Conservation (phyloP, 2,888 invertebrate species). For the Nymphalis urticae region DNA sequence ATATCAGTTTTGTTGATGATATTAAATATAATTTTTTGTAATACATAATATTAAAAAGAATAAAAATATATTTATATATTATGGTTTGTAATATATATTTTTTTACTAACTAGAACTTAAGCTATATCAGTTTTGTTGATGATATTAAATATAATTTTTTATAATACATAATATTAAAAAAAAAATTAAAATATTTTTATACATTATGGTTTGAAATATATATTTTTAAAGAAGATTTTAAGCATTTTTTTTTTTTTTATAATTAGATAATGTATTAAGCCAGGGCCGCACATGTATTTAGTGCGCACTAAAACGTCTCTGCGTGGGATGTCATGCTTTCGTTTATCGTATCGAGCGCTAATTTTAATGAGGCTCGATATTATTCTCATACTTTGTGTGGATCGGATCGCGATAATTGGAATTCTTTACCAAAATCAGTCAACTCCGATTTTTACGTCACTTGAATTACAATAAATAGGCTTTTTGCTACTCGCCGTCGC, state of each 20-base stretch:
- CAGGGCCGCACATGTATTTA: conserved; percentile 33
- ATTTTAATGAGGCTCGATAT: conserved; percentile 55
- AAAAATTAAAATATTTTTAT: no score
- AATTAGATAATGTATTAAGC: not conserved
- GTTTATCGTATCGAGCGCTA: conserved; percentile 50
- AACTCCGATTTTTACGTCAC: conserved; percentile 14
- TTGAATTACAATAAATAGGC: conserved; percentile 1
- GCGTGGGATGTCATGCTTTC: conserved; percentile 44
- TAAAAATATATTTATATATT: no score
- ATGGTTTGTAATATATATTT: no score
- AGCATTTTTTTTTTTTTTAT: not conserved
- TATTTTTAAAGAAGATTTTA: no score
- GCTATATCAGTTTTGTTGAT: no score
- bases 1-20: no score
- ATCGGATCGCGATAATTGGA: conserved; percentile 32
- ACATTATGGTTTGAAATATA: no score
- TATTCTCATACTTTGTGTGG: conserved; percentile 35
- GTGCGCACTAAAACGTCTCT: conserved; percentile 37
- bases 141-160: no score
- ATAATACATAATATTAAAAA: no score
- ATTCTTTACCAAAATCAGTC: conserved; percentile 33
- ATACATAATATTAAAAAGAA: no score
- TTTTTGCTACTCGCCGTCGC: not conserved
- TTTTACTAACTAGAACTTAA: no score
- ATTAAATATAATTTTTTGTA: no score